Evolutionary conservation across 2,797 vertebrate genomes (phyloP), one percentile per base, ranked within the genome.

Genomic region (Sparus aurata): DNA sequence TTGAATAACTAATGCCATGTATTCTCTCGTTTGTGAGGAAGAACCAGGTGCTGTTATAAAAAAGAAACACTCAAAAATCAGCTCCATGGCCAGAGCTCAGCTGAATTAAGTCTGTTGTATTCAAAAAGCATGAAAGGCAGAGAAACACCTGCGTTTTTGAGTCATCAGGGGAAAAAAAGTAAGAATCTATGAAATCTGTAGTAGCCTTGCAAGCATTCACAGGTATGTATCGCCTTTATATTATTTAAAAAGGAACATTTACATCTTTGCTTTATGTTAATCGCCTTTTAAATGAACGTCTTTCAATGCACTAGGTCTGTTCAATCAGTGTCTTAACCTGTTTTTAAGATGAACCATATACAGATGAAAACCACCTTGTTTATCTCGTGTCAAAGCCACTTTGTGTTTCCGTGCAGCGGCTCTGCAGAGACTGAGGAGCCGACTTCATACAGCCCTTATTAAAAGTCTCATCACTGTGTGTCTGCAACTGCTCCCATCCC

Each of bases 301-400:
- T 76, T 72, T 54, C 65, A 64, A 76, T 58, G 62, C 53, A 67
- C 81, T 49, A 38, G n/a, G 17, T 46, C 41, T 62, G 59, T 60
- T 54, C 60, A 70, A 59, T 41, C 27, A 46, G 11, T 66, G 66
- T 71, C 45, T 73, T 75, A 38, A 50, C n/a, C 34, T 43, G 49
- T 77, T 86, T 79, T 75, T 25, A 53, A 70, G 50, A 57, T 69
- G 27, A 75, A 69, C 58, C n/a, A 50, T 20, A 49, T 27, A n/a
- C 70, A 80, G 54, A 77, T 72, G 34, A 71, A 85, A 83, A 87
- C 80, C 45, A 0, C 54, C 73, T 79, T 83, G 66, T 90, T 85
- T 87, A 85, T 90, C 78, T 83, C 67, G 65, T 81, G 79, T 85
- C 82, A 83, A 63, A 89, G 71, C 59, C 71, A 79, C 78, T 89